Evolutionary conservation across 35 echinoderm and acorn worm species (phyloP).

Genomic region (Nesometra sesokonis): DNA sequence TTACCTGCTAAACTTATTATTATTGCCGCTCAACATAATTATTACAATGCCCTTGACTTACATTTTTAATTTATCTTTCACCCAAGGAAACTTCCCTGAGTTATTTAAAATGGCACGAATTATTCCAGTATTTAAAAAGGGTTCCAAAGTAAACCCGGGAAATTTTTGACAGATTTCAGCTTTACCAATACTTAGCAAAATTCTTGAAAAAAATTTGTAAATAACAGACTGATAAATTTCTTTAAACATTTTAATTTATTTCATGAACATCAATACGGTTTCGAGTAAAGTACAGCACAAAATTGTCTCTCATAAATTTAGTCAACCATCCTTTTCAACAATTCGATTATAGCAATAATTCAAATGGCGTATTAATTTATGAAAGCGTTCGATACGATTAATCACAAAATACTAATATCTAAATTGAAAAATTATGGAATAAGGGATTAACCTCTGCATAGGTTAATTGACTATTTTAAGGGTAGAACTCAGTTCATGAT

Average conservation of each 20-base stretch:
- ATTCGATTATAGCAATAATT: not conserved
- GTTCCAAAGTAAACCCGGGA: not conserved
- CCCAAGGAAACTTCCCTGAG: not conserved
- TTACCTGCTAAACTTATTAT: no score
- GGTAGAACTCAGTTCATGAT: no score
- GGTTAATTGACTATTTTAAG: no score
- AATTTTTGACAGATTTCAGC: not conserved
- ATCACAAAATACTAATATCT: no score
- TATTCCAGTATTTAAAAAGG: not conserved
- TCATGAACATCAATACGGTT: not conserved
- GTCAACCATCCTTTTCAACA: no score
- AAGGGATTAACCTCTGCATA: no score
- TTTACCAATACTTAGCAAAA: no score
- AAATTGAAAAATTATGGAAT: no score
- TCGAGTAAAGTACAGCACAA: not conserved
- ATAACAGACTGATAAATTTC: not conserved
- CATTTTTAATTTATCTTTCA: not conserved
- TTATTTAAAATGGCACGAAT: no score
- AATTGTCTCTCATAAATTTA: no score
- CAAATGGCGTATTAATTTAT: not conserved
- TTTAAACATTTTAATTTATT: not conserved
- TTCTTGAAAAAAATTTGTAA: conserved; percentile 5
- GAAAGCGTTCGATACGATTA: not conserved
- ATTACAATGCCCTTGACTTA: not conserved
- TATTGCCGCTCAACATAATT: no score